phyloP scores from a whole-genome alignment of 2,113 vertebrate species.

The Scophthalmus maximus region DNA sequence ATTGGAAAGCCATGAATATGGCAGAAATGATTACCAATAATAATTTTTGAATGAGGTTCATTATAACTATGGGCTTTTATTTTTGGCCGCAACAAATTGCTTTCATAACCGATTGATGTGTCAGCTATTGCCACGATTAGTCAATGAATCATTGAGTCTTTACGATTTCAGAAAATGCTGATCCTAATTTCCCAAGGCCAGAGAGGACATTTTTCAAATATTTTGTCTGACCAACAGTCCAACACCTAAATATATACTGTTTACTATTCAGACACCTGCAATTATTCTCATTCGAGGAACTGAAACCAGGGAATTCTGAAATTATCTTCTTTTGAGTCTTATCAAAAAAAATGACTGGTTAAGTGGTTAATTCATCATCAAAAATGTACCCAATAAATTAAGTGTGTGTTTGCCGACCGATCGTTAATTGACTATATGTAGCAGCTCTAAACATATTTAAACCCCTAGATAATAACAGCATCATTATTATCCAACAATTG shows the following conservation, averaged over 20 bases:
- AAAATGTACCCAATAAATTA: too few species aligned
- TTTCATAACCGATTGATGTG: neutral
- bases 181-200: neutral
- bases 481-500: neutral
- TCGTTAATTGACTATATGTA: too few species aligned
- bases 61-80: neutral
- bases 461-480: neutral
- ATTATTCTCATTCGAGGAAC: too few species aligned
- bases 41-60: neutral
- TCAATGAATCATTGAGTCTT: neutral
- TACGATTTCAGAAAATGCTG: neutral
- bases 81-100: neutral
- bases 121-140: neutral
- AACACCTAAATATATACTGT: neutral
- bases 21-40: neutral
- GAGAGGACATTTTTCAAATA: neutral
- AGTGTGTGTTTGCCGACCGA: too few species aligned
- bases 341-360: too few species aligned
- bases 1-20: neutral
- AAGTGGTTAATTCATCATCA: too few species aligned
- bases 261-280: neutral
- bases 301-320: too few species aligned
- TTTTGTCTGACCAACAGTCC: neutral
- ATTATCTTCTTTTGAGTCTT: too few species aligned
- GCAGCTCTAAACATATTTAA: neutral